Percentiles rank a stretch among this genome's conserved stretches.
These are phyloP conservation scores for Branchinecta lindahli DNA, from an alignment of 1,140 invertebrate genomes.

Conservation along the genomic window DNA sequence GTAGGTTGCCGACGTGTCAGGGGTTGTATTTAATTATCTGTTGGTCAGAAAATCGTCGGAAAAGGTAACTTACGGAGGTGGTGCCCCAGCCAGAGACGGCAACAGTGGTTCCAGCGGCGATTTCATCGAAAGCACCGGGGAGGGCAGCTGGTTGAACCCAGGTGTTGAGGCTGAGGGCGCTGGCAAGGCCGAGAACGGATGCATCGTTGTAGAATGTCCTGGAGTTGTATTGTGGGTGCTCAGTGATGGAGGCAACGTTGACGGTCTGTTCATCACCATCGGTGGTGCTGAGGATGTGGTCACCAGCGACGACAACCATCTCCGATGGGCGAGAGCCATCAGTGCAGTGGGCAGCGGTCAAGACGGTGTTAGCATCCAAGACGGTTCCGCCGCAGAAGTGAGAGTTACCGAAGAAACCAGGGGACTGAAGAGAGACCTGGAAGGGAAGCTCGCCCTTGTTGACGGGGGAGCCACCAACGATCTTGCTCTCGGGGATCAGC, in stretches of 20 bases:
- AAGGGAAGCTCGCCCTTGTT: slow-evolving; percentile 14
- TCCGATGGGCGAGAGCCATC: slow-evolving; percentile 27
- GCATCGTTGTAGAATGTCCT: slow-evolving; percentile 26
- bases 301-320: slow-evolving; percentile 27
- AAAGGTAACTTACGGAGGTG: not conserved
- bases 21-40: no score
- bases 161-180: not conserved
- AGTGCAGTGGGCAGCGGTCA: slow-evolving; percentile 49
- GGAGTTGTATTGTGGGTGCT: slow-evolving; percentile 25
- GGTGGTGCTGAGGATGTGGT: slow-evolving; percentile 24
- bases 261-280: slow-evolving; percentile 23
- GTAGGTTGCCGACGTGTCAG: no score
- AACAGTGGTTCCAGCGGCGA: not conserved
- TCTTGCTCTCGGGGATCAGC: slow-evolving; percentile 13
- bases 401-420: slow-evolving; percentile 10
- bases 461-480: slow-evolving; percentile 18
- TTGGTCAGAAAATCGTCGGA: no score
- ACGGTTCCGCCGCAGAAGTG: slow-evolving; percentile 48
- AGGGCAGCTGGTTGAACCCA: not conserved
- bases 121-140: not conserved
- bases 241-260: slow-evolving; percentile 27
- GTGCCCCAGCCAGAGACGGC: slow-evolving; percentile 15
- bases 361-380: slow-evolving; percentile 36
- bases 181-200: slow-evolving; percentile 20
- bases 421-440: slow-evolving; percentile 14